phyloP scores from a whole-genome alignment of 2,113 vertebrate species.

The Zosterops japonicus region DNA sequence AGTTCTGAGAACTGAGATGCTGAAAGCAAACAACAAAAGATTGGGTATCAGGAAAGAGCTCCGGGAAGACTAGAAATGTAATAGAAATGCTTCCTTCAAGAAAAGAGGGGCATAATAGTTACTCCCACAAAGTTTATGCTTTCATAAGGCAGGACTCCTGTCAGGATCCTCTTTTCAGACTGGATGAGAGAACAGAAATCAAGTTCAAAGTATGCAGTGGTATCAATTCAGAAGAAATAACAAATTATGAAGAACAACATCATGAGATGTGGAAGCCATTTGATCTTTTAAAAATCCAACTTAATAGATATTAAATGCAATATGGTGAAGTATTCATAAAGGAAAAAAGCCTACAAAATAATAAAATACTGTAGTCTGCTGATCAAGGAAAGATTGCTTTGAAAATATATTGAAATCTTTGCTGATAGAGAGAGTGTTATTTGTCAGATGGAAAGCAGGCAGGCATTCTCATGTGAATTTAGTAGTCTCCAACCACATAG shows the following conservation, averaged over 20 bases:
- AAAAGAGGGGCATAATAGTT: neutral
- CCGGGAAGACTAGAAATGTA: neutral
- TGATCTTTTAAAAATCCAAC: conserved; percentile 66
- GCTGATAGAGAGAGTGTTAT: conserved; percentile 22
- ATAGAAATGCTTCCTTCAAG: neutral
- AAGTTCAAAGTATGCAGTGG: conserved; percentile 30
- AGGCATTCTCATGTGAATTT: conserved; percentile 45
- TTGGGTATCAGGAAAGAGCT: neutral
- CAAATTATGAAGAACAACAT: conserved; percentile 52
- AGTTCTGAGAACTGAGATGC: neutral
- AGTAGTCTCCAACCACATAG: neutral
- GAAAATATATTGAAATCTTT: conserved; percentile 61
- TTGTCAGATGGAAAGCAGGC: conserved; percentile 51
- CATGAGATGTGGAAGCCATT: conserved; percentile 63
- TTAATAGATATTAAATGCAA: conserved; percentile 73
- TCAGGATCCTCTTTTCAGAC: conserved; percentile 29
- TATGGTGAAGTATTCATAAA: conserved; percentile 72
- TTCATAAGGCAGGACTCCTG: neutral
- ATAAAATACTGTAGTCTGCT: conserved; percentile 69
- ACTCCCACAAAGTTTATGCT: neutral
- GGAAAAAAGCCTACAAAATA: conserved; percentile 71
- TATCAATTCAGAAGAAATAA: conserved; percentile 12
- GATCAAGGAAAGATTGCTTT: conserved; percentile 71
- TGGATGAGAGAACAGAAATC: conserved; percentile 41
- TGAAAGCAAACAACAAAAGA: neutral